These are phyloP conservation scores for Halcyon chelicuti DNA, from an alignment of 2,797 vertebrate genomes.

Conservation along the genomic window DNA sequence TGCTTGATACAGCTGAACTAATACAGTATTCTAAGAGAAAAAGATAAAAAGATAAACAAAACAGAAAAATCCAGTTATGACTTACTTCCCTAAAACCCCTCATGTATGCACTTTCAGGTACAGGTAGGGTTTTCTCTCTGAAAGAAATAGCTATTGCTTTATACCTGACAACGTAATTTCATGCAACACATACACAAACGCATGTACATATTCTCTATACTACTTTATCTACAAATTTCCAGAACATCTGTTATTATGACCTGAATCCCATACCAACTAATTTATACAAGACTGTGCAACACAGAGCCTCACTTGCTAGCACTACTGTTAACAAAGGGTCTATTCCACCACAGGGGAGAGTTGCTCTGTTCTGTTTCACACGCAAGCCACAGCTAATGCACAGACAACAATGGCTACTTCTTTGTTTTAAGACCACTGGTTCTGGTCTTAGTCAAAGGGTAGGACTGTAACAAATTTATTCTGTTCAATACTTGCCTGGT, in stretches of 20 bases:
- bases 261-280: neutral
- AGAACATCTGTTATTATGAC: neutral
- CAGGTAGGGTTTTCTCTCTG: neutral
- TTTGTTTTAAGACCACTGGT: neutral
- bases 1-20: conserved; percentile 82
- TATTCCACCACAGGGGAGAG: neutral
- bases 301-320: neutral
- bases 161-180: neutral
- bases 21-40: conserved; percentile 77
- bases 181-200: neutral
- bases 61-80: neutral
- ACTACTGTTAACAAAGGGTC: neutral
- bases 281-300: neutral
- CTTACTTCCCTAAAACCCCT: neutral
- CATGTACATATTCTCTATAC: neutral
- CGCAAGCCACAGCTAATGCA: neutral
- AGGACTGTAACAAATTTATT: neutral
- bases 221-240: neutral
- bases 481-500: neutral
- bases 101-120: neutral
- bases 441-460: neutral
- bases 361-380: neutral
- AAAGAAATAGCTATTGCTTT: neutral
- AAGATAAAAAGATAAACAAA: neutral
- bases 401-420: neutral